Evolutionary conservation across 2,797 vertebrate species (phyloP), one percentile per base, ranked within the genome.

Genomic region (Poeciliopsis paucimaculata): DNA sequence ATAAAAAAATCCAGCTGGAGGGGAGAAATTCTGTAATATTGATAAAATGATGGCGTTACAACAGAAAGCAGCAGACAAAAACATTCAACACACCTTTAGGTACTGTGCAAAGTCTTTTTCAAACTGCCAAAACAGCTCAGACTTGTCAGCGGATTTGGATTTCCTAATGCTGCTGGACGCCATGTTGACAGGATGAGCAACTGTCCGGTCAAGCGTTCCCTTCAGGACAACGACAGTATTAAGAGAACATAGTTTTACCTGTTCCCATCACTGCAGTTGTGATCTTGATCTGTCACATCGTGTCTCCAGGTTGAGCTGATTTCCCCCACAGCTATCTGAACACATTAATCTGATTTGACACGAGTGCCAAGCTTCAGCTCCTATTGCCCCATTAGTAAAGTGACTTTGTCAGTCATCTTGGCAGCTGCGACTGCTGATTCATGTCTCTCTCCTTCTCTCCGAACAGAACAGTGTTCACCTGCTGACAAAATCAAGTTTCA

Each of bases 381-480:
- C 89, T 60, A 51, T 72, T 49, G 11, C 62, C 11, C n/a, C 79
- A 82, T 89, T 88, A 88, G 81, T 86, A 82, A 45, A 90, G 84
- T 83, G 88, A 87, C 88, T 89, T 86, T 91, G 90, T 91, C 89
- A 89, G 88, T 90, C 83, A 87, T 79, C 85, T 82, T 90, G 87
- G 87, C 93, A 89, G 85, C 43, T 41, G 2, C 75, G 51, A 11
- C 84, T 87, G 89, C 91, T 90, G 89, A 90, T 88, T 92, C 89
- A 90, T 78, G 87, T 86, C 84, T 88, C 81, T 80, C 75, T 83
- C 70, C 36, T 72, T 83, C 75, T 68, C 46, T 47, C 9, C 39
- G 64, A 31, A 66, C 78, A 62, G 78, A 90, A 34, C 81, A 68
- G 57, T 89, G 82, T 84, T 87, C 85, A 85, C 86, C 82, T 81